Evolutionary conservation across 2,797 vertebrate species (phyloP).

Genomic region (Sebastiscus tertius): DNA sequence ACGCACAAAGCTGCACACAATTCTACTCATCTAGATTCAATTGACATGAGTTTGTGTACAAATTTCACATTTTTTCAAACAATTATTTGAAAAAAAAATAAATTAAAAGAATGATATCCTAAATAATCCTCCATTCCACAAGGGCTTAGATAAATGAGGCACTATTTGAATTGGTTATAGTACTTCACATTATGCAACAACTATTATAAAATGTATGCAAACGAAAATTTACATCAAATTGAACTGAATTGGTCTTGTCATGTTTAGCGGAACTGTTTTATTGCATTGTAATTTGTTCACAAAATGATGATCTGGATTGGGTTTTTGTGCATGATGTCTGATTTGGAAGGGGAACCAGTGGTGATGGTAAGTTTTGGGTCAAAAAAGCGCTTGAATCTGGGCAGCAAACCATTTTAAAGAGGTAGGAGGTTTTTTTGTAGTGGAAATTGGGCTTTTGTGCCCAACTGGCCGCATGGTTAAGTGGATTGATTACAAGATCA

Average conservation of each 20-base stretch:
- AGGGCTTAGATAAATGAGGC: constrained; percentile 23
- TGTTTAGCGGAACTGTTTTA: constrained; percentile 1
- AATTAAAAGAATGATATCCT: neutral
- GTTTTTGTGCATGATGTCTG: constrained; percentile 74
- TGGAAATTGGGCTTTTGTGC: constrained; percentile 9
- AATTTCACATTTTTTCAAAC: neutral
- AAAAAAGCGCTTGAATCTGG: constrained; percentile 69
- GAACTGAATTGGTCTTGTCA: neutral
- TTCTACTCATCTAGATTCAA: neutral
- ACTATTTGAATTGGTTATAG: neutral
- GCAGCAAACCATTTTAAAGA: constrained; percentile 72
- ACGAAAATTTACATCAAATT: neutral
- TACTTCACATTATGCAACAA: neutral
- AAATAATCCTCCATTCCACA: neutral
- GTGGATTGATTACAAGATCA: constrained; percentile 2
- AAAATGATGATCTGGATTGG: constrained; percentile 64
- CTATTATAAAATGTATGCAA: neutral
- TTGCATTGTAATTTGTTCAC: constrained; percentile 68
- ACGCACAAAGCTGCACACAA: neutral
- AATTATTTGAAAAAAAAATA: neutral
- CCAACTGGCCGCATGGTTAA: constrained; percentile 34
- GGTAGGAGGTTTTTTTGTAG: constrained; percentile 78
- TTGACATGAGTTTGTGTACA: neutral
- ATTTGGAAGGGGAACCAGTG: constrained; percentile 70
- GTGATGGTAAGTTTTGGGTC: constrained; percentile 81